phyloP scores from a whole-genome alignment of 2,797 vertebrate genomes.

The Acanthiza pusilla region DNA sequence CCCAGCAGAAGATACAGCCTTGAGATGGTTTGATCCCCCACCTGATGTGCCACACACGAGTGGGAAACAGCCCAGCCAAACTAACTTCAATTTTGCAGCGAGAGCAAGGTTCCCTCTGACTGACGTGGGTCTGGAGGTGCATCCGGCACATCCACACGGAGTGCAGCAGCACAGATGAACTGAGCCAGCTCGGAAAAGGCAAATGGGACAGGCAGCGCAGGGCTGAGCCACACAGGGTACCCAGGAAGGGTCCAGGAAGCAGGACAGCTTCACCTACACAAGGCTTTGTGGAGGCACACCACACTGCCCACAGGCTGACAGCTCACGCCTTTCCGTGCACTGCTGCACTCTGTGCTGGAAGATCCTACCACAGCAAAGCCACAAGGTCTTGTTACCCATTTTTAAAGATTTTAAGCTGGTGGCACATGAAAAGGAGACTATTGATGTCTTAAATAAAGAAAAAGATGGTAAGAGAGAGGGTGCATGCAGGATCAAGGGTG shows the following conservation, averaged over 20 bases:
- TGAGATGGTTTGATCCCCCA: not conserved
- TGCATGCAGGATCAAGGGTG: not conserved
- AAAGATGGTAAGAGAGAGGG: not conserved
- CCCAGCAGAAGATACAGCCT: not conserved
- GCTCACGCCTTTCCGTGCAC: not conserved
- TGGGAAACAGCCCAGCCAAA: not conserved
- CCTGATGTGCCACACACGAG: too few relatives aligned
- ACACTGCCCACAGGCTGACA: not conserved
- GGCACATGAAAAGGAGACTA: not conserved
- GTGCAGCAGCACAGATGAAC: not conserved
- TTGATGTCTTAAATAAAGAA: accelerated
- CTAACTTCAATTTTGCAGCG: not conserved
- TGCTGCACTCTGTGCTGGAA: not conserved
- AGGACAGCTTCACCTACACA: not conserved
- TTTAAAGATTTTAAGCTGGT: not conserved
- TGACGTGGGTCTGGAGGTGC: not conserved
- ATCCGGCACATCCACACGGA: accelerated
- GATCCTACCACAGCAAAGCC: not conserved
- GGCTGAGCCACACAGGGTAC: not conserved
- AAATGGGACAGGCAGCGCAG: not conserved
- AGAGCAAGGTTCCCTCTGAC: not conserved
- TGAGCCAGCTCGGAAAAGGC: not conserved
- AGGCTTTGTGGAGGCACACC: not conserved
- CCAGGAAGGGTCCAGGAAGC: not conserved
- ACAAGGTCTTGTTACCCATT: not conserved